A percentile compares a stretch with the other conserved stretches of the same genome.
These are phyloP conservation scores for Margaritifera margaritifera DNA, from an alignment of 2,888 invertebrate species.

Conservation along the genomic window DNA sequence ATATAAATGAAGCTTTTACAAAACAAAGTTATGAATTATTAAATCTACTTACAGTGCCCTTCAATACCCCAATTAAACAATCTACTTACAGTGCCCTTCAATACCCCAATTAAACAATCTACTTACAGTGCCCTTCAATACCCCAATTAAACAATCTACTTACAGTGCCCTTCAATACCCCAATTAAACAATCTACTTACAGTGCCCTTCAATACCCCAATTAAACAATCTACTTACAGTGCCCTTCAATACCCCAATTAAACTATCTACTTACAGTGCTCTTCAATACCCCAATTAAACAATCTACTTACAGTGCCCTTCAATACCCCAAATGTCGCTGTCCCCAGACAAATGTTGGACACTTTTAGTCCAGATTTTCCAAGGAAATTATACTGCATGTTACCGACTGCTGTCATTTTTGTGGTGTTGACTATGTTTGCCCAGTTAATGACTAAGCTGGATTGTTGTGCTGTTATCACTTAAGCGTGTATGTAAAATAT, in stretches of 20 bases:
- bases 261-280: no score
- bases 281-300: constrained; percentile 36
- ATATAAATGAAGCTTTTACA: no score
- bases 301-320: background rate
- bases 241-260: constrained; percentile 33
- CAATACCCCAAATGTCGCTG: constrained; percentile 54
- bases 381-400: constrained; percentile 37
- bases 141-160: no score
- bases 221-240: no score
- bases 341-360: constrained; percentile 62
- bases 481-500: no score
- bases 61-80: constrained; percentile 40
- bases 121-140: background rate
- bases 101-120: no score
- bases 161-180: background rate
- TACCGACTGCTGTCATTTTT: background rate
- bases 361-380: constrained; percentile 60
- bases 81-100: no score
- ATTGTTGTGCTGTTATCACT: no score
- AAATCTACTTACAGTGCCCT: background rate
- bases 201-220: constrained; percentile 33
- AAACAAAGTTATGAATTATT: background rate
- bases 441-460: background rate
- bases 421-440: background rate
- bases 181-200: no score